Percentiles rank a stretch among this genome's conserved stretches.
These are phyloP conservation scores for Halcyon smyrnensis DNA, from an alignment of 2,797 vertebrate genomes.

Conservation along the genomic window DNA sequence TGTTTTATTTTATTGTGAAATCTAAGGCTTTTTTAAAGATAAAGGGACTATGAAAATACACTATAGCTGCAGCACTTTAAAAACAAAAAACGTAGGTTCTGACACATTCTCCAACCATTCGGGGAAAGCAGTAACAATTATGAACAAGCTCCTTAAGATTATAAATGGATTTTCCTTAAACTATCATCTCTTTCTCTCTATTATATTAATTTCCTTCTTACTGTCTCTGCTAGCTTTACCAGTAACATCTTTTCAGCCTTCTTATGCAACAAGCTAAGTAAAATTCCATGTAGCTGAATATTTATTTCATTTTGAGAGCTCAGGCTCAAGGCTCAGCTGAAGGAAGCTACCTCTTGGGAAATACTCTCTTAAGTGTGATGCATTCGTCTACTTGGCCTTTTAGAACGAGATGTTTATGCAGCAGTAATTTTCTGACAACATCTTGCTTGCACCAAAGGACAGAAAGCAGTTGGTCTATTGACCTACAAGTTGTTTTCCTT, in stretches of 20 bases:
- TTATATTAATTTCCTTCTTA: constrained; percentile 65
- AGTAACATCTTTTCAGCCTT: constrained; percentile 65
- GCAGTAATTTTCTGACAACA: not conserved
- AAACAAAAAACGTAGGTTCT: not conserved
- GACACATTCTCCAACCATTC: not conserved
- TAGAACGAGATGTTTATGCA: constrained; percentile 20
- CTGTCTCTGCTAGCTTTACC: constrained; percentile 54
- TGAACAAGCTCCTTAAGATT: constrained; percentile 50
- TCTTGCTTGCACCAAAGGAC: not conserved
- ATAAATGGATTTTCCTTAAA: constrained; percentile 71
- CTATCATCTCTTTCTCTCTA: constrained; percentile 31
- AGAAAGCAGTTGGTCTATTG: constrained; percentile 7
- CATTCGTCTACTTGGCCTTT: constrained; percentile 35
- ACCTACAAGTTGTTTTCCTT: not conserved
- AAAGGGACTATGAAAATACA: constrained; percentile 15
- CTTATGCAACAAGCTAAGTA: constrained; percentile 50
- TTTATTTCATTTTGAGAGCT: constrained; percentile 60
- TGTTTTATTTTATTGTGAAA: not conserved
- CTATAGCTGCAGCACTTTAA: not conserved
- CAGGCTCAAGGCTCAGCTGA: constrained; percentile 35
- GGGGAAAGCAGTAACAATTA: constrained; percentile 62
- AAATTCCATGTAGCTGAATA: constrained; percentile 38
- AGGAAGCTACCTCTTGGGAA: constrained; percentile 37
- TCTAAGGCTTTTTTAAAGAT: not conserved
- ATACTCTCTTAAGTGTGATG: constrained; percentile 25